Base-by-base conservation (phyloP, 1,140 invertebrate species). In the Saccostrea glomerata region DNA sequence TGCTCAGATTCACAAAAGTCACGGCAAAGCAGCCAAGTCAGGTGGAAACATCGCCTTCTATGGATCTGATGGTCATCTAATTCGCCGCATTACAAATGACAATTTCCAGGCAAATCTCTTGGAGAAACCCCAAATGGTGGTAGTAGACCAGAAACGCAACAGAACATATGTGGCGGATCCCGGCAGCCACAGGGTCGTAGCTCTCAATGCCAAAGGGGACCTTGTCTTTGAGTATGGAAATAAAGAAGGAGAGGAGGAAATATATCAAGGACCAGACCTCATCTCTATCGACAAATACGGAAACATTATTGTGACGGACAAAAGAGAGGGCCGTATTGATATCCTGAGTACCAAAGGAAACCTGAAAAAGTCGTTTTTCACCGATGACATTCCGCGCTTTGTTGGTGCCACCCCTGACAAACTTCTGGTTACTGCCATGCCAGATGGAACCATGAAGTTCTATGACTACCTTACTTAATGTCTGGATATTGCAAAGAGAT, bases 21-120 rank as follows among this genome's bases (percentile, higher is more conserved):
- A 89, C 4, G 91, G 90, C 11, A 90, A 91, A 83, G 86, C 92
- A 0, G 91, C 92, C 36, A 94, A 93, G 70, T 91, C 92, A 13
- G 93, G 93, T 0, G 93, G 93, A 30, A 94, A 94, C 77, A 89
- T 94, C 20, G 92, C 92, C 20, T 87, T 94, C n/a, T 93, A 92
- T 89, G 91, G 92, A 73, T 54, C 70, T 4, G 89, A 93, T 6
- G 92, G 93, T 20, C 82, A 88, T 7, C 30, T 94, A 25, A 87
- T 90, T 23, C 86, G 83, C 3, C 82, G 92, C 13, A 91, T 94
- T 17, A 94, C 93, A 84, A 94, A 94, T 87, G 92, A 94, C 7
- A 91, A 92, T 85, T 93, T 93, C 85, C 86, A 91, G 13, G 89
- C 89, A 1, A 73, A 89, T 6, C 88, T 93, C 23, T 77, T 94